Evolutionary conservation across 2,888 invertebrate species (phyloP).

Genomic region (Euproctis similis): DNA sequence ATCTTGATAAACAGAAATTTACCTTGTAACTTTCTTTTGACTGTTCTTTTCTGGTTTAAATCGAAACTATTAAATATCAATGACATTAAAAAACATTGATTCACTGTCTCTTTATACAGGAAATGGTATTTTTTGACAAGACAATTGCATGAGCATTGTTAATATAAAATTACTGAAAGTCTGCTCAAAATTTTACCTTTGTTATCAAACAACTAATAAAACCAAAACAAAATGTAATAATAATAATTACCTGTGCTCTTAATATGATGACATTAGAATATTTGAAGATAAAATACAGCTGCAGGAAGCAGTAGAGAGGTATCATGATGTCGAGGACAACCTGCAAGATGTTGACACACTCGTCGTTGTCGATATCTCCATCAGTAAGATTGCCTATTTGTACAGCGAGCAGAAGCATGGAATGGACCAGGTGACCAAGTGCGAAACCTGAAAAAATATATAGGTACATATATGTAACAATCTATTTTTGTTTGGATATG

Average conservation of each 20-base stretch:
- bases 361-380: constrained; percentile 63
- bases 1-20: no score
- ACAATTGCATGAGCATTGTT: no score
- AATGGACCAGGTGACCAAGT: constrained; percentile 85
- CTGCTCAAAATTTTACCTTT: not conserved
- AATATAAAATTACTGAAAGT: no score
- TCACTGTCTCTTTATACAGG: no score
- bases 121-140: no score
- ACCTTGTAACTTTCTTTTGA: no score
- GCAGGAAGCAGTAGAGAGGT: constrained; percentile 83
- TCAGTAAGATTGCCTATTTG: constrained; percentile 78
- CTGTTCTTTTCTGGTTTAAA: no score
- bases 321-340: constrained; percentile 81
- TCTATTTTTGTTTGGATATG: no score
- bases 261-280: constrained; percentile 84
- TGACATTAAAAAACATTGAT: no score
- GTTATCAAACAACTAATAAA: not conserved
- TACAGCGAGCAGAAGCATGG: constrained; percentile 80
- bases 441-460: constrained; percentile 78
- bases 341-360: constrained; percentile 77
- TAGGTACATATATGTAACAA: no score
- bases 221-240: not conserved
- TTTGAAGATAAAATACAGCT: constrained; percentile 87
- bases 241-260: constrained; percentile 42
- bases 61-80: no score